These are phyloP conservation scores for Synergus gifuensis DNA, from an alignment of 2,888 invertebrate species.

Conservation along the genomic window DNA sequence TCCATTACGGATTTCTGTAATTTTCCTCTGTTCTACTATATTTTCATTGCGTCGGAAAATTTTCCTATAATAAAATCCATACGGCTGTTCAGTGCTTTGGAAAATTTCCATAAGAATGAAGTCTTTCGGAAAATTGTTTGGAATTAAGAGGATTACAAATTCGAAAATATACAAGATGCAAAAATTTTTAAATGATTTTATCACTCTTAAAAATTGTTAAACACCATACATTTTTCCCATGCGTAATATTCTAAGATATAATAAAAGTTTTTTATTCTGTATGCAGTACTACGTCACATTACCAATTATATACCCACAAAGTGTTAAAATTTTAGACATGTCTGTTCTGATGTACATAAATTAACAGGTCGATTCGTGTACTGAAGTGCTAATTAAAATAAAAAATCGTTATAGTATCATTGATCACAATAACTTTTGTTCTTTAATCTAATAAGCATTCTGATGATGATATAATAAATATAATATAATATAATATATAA, in stretches of 20 bases:
- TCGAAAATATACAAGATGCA: too few relatives aligned
- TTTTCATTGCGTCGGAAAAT: background rate
- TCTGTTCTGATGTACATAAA: background rate
- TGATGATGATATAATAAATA: too few relatives aligned
- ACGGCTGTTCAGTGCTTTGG: too few relatives aligned
- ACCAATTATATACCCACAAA: background rate
- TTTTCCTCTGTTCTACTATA: background rate
- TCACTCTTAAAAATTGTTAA: background rate
- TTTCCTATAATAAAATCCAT: too few relatives aligned
- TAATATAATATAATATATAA: too few relatives aligned
- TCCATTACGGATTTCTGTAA: background rate
- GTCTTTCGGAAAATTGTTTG: too few relatives aligned
- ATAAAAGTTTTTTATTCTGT: background rate
- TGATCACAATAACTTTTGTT: background rate
- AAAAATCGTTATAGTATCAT: background rate
- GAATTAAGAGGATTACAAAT: too few relatives aligned
- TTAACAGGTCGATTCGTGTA: background rate
- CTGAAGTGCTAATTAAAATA: background rate
- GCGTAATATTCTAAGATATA: background rate
- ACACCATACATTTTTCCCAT: background rate
- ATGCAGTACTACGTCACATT: background rate
- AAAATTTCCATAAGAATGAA: too few relatives aligned
- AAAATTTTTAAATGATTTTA: too few relatives aligned
- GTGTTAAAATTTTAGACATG: slow-evolving; percentile 5
- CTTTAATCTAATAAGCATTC: background rate